Percentiles rank a stretch among this genome's conserved stretches.
phyloP scores from a whole-genome alignment of 2,888 invertebrate genomes.

The Drosophila differens region DNA sequence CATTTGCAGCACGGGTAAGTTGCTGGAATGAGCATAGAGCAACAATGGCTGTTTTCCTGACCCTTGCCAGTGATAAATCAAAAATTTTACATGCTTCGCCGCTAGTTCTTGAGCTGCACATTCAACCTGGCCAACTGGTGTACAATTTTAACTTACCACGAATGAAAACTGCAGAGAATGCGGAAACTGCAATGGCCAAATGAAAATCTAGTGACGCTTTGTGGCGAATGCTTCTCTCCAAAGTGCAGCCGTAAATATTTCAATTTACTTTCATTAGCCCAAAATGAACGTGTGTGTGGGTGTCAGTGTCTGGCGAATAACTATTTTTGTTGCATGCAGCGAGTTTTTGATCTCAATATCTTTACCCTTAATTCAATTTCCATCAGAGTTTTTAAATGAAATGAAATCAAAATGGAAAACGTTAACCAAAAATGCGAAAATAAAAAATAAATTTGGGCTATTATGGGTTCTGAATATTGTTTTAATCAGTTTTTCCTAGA shows the following conservation, averaged over 20 bases:
- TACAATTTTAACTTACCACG: constrained; percentile 9
- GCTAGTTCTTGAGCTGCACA: constrained; percentile 57
- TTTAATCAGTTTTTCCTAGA: not conserved
- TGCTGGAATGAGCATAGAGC: not conserved
- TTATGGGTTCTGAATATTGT: not conserved
- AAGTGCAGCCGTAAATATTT: constrained; percentile 76
- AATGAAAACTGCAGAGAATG: constrained; percentile 1
- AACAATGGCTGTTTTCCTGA: constrained; percentile 13
- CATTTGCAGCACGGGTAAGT: constrained; percentile 3
- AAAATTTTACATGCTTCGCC: constrained; percentile 61
- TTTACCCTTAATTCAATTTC: constrained; percentile 3
- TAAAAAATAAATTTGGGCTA: not conserved
- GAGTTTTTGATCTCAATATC: not conserved
- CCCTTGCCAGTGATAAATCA: constrained; percentile 70
- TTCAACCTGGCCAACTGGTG: constrained; percentile 13
- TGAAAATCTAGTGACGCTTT: constrained; percentile 64
- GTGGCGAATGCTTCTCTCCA: constrained; percentile 45
- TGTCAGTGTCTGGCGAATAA: constrained; percentile 17
- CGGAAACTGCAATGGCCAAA: constrained; percentile 39
- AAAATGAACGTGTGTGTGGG: constrained; percentile 17
- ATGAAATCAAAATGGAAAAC: not conserved
- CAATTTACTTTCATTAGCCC: constrained; percentile 72
- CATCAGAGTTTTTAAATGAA: not conserved
- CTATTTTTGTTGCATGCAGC: constrained; percentile 20
- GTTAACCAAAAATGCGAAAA: not conserved